Evolutionary conservation across 1,140 invertebrate species (phyloP), one percentile per base, ranked within the genome.

Genomic region (Trichoplusia ni): DNA sequence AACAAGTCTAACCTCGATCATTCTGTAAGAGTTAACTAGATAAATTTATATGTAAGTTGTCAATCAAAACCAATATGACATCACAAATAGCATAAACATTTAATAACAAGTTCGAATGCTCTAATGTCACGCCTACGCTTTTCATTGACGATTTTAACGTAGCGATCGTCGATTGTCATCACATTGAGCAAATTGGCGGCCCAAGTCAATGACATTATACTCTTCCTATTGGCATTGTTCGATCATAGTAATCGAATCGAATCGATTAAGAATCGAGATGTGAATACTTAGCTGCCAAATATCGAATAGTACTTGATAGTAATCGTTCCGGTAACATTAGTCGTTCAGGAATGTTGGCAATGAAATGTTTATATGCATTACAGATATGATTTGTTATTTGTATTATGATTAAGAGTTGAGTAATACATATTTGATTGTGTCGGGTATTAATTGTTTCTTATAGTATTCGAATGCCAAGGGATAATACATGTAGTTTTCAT

Each of bases 251-350:
- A 14, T 14, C 16, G 3, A 27, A 27, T 27, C 7, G 25, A 27
- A 4, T 23, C 42, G 13, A 13, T 5, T 35, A n/a, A 23, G n/a
- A n/a, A n/a, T n/a, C n/a, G n/a, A n/a, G n/a, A n/a, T n/a, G n/a
- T n/a, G n/a, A n/a, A n/a, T n/a, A n/a, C n/a, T n/a, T 21, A 13
- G 29, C 47, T 51, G 47, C 47, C 47, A 51, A 51, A 51, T 35
- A 33, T 51, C 47, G 18, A 51, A 9, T 27, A 29, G 27, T 33
- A 51, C 31, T 4, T 35, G 27, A 51, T 51, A 35, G 31, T 19
- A 27, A 49, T 49, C 18, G 27, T 49, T 49, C 47, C 47, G 47
- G 29, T 18, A 51, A 29, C 19, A 35, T 35, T 18, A 35, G 16
- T 6, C 29, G 16, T 5, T 21, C 8, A 35, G 29, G 8, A 35